Evolutionary conservation across 2,888 invertebrate species (phyloP).

Genomic region (Boloria euphrosyne): DNA sequence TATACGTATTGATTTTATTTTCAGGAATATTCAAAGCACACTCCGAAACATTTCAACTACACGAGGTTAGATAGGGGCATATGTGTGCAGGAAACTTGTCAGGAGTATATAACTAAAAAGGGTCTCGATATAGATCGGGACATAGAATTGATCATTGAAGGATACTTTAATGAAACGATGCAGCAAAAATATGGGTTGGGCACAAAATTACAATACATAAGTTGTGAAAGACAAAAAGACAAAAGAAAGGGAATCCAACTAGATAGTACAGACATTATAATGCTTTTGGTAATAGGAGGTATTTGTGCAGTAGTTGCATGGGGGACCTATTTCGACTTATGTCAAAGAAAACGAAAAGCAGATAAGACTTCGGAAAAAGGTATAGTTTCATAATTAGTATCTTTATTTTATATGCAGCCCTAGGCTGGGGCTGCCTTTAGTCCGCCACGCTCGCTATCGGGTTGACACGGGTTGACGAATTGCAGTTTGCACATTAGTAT

Average conservation of each 20-base stretch:
- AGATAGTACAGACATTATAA: background rate
- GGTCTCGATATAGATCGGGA: background rate
- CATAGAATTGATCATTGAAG: conserved; percentile 1
- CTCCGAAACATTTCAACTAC: conserved; percentile 5
- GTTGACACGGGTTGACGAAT: too few species aligned
- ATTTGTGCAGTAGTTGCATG: background rate
- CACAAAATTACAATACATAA: background rate
- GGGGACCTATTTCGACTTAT: conserved; percentile 2
- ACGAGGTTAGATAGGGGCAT: conserved; percentile 7
- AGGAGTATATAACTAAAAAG: background rate
- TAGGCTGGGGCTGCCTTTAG: too few species aligned
- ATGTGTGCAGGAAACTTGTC: conserved; percentile 9
- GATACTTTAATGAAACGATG: conserved; percentile 4
- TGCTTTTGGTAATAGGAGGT: background rate
- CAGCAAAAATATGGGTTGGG: conserved; percentile 3
- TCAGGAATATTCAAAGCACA: conserved; percentile 15
- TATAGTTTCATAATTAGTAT: background rate
- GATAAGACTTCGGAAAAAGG: background rate
- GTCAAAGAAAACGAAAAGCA: background rate
- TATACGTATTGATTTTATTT: background rate
- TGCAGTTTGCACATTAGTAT: too few species aligned
- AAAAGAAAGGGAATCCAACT: background rate
- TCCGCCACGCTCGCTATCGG: too few species aligned
- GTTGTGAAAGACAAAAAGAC: background rate
- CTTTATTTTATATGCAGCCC: too few species aligned